Percentiles rank a stretch among this genome's conserved stretches.
Evolutionary conservation across 2,797 vertebrate genomes (phyloP).

Genomic region (Oceanodroma leucorhoa): DNA sequence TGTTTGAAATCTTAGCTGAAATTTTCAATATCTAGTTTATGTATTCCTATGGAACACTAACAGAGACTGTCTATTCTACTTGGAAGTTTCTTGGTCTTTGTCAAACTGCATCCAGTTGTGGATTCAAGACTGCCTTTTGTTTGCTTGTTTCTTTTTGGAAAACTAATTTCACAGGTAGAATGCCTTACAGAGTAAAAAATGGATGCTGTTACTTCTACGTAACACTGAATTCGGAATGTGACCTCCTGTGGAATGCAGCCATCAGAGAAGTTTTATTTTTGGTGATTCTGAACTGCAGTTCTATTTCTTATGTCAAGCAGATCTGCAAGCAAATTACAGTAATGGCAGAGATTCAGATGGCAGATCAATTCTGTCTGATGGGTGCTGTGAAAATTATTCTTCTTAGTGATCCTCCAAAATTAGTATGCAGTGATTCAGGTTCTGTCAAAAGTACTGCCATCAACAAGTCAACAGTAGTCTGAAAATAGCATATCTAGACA

Average conservation of each 20-base stretch:
- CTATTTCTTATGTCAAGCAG: not conserved
- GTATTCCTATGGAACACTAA: not conserved
- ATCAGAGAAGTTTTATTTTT: not conserved
- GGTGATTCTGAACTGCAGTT: not conserved
- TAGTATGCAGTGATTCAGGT: not conserved
- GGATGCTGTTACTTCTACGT: not conserved
- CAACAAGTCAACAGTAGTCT: constrained; percentile 40
- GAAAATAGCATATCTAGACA: not conserved
- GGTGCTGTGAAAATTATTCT: not conserved
- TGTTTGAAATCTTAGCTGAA: not conserved
- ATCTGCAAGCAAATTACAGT: not conserved
- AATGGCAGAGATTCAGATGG: not conserved
- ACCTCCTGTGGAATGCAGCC: not conserved
- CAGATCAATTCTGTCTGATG: not conserved
- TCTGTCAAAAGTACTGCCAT: constrained; percentile 7
- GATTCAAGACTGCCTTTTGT: not conserved
- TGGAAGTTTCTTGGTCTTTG: not conserved
- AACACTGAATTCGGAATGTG: not conserved
- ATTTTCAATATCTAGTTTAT: not conserved
- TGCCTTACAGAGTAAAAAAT: not conserved
- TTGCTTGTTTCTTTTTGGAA: not conserved
- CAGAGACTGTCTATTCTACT: not conserved
- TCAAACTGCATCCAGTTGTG: not conserved
- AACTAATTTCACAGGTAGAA: not conserved
- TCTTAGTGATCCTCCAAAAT: not conserved